Evolutionary conservation across 2,113 vertebrate genomes (phyloP), one percentile per base, ranked within the genome.

Genomic region (Hyperopisus bebe): DNA sequence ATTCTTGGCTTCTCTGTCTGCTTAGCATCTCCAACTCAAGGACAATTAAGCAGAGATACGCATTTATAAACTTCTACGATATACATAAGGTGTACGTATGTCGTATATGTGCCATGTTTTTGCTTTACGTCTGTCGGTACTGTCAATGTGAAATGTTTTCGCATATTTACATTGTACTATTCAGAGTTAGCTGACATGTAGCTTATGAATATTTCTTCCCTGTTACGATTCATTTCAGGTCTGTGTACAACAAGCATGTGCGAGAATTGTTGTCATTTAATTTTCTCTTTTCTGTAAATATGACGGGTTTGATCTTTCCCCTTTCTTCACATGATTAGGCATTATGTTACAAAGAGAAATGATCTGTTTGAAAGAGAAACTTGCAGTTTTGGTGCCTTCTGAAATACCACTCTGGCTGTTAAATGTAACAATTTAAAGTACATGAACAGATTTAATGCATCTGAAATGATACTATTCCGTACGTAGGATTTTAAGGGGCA

Each of bases 371-470:
- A 58, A 82, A 89, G 50, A 90, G 66, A 89, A 90, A 90, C 93
- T 91, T 91, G 94, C 96, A 97, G 99, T 95, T 97, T 93, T 97
- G 97, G 97, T 98, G 98, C 98, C 98, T 98, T 97, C 96, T 96
- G 95, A 96, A 96, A 96, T 96, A 94, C 96, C 96, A 80, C 35
- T 13, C 15, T 7, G 35, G 74, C 24, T 95, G 94, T 66, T 92
- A 93, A 95, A 95, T 93, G 93, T 92, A 95, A 70, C 62, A 70
- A 70, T 70, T 70, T 66, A 31, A 53, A 53, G 86, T 24, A 95
- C 94, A 95, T 96, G 95, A 97, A 95, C 95, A 94, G 97, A 97
- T 96, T 97, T 97, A 94, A 95, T 95, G 97, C 97, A 97, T 98
- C 97, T 96, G 80, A 89, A 55, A 42, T 15, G 96, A 97, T 98